Base-by-base conservation (phyloP, 2,888 invertebrate species). In the Tethea ocularis region DNA sequence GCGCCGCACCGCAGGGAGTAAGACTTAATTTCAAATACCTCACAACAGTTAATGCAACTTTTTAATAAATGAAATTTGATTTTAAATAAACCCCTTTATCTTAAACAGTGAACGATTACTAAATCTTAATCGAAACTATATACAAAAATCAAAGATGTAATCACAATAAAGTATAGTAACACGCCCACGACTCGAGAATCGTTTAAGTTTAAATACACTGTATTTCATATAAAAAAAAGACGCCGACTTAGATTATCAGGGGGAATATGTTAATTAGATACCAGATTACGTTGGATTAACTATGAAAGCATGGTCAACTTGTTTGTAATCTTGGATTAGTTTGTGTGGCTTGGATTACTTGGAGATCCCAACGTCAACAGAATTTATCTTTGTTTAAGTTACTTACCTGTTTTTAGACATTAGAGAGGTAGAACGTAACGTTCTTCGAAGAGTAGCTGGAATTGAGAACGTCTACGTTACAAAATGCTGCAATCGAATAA, bases 101-200 rank as follows among this genome's bases (percentile, higher is more conserved):
- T 46, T 20, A 61, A 60, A 60, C 58, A 67, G 68, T 64, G 57
- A 66, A 72, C 66, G 58, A 63, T 64, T 59, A 71, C 62, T 72
- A 75, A 75, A 79, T 73, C 66, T 71, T 59, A 75, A 69, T 77
- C 75, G 76, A 46, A 46, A 79, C 74, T 72, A 70, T 61, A 66
- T 67, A 69, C 33, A 68, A 64, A n/a, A 66, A 74, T 73, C 66
- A 64, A 63, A 63, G 62, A 72, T 73, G 65, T 62, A 68, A 73
- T 74, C 74, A 70, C 71, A 71, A 74, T 72, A 72, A 71, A 57
- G 61, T 66, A 59, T 61, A 58, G 66, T 69, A 61, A 64, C 63
- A 72, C 80, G 62, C 76, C 74, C 69, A 76, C 72, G 70, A 74
- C 68, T 70, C 70, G 58, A 52, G 15, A 52, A 57, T 71, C 68